Conservation (phyloP, 2,888 invertebrate genomes). For the Rambutsinella grinnellia region DNA sequence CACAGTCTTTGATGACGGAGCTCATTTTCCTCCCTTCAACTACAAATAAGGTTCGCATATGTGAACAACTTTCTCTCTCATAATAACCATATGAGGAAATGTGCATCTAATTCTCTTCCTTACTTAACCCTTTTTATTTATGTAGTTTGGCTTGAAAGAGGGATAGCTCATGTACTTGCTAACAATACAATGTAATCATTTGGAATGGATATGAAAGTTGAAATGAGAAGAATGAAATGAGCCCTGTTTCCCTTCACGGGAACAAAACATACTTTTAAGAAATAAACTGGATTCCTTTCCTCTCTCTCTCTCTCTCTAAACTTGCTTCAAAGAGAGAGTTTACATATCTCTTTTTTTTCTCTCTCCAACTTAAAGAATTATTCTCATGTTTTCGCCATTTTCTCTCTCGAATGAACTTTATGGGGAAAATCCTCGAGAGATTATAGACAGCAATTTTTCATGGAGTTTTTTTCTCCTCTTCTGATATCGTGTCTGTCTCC, state of each 20-base stretch:
- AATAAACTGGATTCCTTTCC: slow-evolving; percentile 48
- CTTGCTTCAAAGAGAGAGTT: slow-evolving; percentile 29
- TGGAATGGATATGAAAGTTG: background rate
- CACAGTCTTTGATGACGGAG: slow-evolving; percentile 23
- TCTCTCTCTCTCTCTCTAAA: slow-evolving; percentile 15
- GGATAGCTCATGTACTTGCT: slow-evolving; percentile 5
- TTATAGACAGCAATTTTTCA: slow-evolving; percentile 64
- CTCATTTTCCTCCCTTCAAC: slow-evolving; percentile 20
- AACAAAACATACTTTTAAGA: slow-evolving; percentile 5
- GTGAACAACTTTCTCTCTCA: slow-evolving; percentile 1
- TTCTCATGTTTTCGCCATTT: slow-evolving; percentile 59
- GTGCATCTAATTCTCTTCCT: background rate
- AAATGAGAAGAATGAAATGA: background rate
- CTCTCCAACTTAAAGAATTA: slow-evolving; percentile 51
- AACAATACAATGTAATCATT: background rate
- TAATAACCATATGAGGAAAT: slow-evolving; percentile 19
- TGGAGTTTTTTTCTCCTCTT: slow-evolving; percentile 35
- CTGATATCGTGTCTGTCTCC: slow-evolving; percentile 10
- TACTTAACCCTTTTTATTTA: background rate
- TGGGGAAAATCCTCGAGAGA: slow-evolving; percentile 64
- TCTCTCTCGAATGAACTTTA: slow-evolving; percentile 61
- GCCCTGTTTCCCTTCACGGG: background rate
- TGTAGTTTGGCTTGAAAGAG: background rate
- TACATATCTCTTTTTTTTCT: slow-evolving; percentile 20
- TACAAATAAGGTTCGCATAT: background rate